Evolutionary conservation across 2,888 invertebrate genomes (phyloP), one percentile per base, ranked within the genome.

Genomic region (Cerceris rybyensis): DNA sequence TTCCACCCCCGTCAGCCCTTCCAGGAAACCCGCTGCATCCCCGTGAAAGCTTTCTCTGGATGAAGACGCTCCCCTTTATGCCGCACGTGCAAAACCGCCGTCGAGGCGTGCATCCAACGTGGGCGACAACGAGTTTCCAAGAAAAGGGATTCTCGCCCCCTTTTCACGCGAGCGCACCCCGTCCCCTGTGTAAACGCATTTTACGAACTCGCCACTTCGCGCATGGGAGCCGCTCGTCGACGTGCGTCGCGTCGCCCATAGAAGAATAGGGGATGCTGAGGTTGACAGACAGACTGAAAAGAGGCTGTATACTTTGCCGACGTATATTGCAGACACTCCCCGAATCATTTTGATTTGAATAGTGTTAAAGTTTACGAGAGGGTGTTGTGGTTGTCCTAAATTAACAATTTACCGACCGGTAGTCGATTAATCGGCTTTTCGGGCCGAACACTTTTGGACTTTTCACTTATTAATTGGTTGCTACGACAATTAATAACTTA

Each of bases 11-110:
- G 0, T 16, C 17, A 39, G 16, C 70, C 54, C 14, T 70, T 42
- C 57, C 54, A 68, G 54, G 39, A 79, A 77, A 67, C 65, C 68
- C 69, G 72, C 54, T 54, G 79, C 85, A 68, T 78, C 78, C 68
- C 73, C 71, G 70, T 72, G 65, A 85, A 82, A 82, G 86, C 84
- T 84, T 84, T 84, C 73, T 63, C 65, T 70, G 78, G 80, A 80
- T 84, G 78, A 86, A 82, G 86, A 86, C 86, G 70, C 73, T 82
- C 76, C 71, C 76, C 82, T 86, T 86, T 85, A 86, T 78, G 75
- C 82, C 78, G 69, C 78, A 80, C 86, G 78, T 77, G 86, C 71
- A 72, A 86, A 80, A 84, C 73, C 74, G 82, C 55, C 72, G 61
- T 9, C 70, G 61, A 57, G 77, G 68, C 83, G 66, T 46, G 71